Evolutionary conservation across 1,140 invertebrate species (phyloP), one percentile per base, ranked within the genome.

Genomic region (Dermatophagoides farinae): DNA sequence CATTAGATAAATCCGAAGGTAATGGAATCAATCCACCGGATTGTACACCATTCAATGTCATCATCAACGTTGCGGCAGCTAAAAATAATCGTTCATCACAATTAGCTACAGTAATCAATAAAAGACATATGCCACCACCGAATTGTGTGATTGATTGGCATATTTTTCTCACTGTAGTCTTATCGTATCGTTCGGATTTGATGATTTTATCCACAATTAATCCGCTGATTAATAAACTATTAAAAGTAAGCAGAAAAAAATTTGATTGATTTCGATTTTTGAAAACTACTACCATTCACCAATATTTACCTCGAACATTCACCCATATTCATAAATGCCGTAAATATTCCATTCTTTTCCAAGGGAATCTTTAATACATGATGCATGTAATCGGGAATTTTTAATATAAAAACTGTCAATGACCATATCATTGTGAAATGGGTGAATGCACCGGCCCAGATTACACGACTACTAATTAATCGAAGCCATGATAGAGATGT

Each of bases 401-500:
- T 86, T 70, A 90, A 88, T 52, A 95, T 79, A 52, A 96, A 81
- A 6, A 86, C 91, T 73, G 93, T 95, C 74, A 89, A 92, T 0
- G 88, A 86, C 75, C 90, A 96, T 57, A 93, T 88, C 59, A 86
- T 87, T 61, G 84, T 81, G 40, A 82, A 85, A 69, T 95, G 89
- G 0, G 84, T 86, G 25, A 89, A 72, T 55, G 93, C 78, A 68
- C 93, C 87, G 1, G 90, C 87, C 86, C 88, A 92, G 1, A 96
- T 88, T 0, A 88, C 83, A 1, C 76, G 67, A 0, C 88, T 90
- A 0, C 78, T 80, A 10, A 95, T 71, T 63, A 97, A 77, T 22
- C 75, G 67, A 44, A 72, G 74, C 90, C 89, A 95, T 0, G 90
- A 88, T n/a, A 53, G 1, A 31, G 50, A 22, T 18, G 46, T 31